phyloP scores from a whole-genome alignment of 2,113 vertebrate genomes.

The Catharus fuscescens region DNA sequence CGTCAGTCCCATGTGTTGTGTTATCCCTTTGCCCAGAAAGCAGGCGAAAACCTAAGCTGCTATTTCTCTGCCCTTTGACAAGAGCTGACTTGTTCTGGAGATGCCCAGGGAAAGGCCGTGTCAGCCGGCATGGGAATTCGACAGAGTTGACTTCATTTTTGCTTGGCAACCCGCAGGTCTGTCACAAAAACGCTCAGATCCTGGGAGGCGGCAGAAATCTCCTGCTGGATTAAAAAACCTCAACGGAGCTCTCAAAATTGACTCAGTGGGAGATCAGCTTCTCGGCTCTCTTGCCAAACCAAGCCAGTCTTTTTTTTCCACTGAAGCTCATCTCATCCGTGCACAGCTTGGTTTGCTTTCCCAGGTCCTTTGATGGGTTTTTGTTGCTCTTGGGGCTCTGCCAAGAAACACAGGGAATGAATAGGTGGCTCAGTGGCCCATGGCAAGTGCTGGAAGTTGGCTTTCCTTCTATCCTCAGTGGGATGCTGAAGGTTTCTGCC shows the following conservation, averaged over 20 bases:
- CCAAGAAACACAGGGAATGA: constrained; percentile 1
- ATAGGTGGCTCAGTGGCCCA: constrained; percentile 34
- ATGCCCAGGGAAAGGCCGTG: not conserved
- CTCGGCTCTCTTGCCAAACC: constrained; percentile 23
- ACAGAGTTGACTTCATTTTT: not conserved
- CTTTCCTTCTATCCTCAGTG: not conserved
- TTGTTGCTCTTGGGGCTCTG: not conserved
- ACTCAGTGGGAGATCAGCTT: not conserved
- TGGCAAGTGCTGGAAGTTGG: not conserved
- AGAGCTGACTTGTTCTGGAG: not conserved
- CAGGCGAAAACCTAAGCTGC: not conserved
- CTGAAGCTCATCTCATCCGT: constrained; percentile 2
- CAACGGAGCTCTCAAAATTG: constrained; percentile 19
- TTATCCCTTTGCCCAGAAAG: not conserved
- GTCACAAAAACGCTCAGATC: constrained; percentile 7
- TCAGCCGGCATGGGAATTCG: not conserved
- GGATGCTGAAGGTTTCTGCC: not conserved
- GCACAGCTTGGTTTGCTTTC: constrained; percentile 25
- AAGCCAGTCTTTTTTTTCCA: not conserved
- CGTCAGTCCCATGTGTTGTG: accelerated
- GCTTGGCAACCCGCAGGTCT: not conserved
- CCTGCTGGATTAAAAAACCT: constrained; percentile 45
- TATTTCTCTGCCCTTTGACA: not conserved
- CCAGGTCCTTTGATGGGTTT: constrained; percentile 37
- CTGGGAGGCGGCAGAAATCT: constrained; percentile 16